Evolutionary conservation across 2,113 vertebrate species (phyloP), one percentile per base, ranked within the genome.

Genomic region (Craseonycteris thonglongyai): DNA sequence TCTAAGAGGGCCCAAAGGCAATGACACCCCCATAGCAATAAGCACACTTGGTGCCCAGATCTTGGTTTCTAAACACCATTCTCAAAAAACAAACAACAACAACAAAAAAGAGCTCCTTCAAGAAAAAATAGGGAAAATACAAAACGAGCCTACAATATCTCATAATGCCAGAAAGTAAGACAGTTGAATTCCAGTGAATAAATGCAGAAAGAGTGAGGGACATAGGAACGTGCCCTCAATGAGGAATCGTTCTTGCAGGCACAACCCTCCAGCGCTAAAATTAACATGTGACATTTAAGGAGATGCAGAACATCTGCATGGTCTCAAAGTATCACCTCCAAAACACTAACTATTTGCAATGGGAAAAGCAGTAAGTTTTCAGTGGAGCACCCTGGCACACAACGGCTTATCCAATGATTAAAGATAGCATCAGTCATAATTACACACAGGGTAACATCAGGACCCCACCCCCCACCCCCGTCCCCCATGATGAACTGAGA

Each of bases 11-110:
- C 49, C 58, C 14, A 2, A 30, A 49, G 42, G 26, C 21, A 28
- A 14, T 2, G 45, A 7, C 16, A 15, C 19, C 15, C 40, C 40
- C 0, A 0, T 2, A 7, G 56, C 84, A 18, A 12, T 5, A 8
- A 75, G 35, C 33, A 61, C 66, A 4, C 1, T 14, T 3, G 45
- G 40, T 9, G 3, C 4, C 16, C 28, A 21, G n/a, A 65, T 18
- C 83, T 78, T 59, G 79, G n/a, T 85, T 78, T 88, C 47, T 59
- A 66, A 78, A 58, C 28, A 65, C 19, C 49, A 35, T 35, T 76
- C 38, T 54, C 49, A 47, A 47, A 47, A 74, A 28, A 56, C 21
- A 54, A 56, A 72, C 21, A 54, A 56, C 45, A 28, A 72, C 28
- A 9, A 16, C 54, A 26, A 61, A 54, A 28, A n/a, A 56, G n/a